These are phyloP conservation scores for Euschistus heros DNA, from an alignment of 1,140 invertebrate genomes.

Conservation along the genomic window DNA sequence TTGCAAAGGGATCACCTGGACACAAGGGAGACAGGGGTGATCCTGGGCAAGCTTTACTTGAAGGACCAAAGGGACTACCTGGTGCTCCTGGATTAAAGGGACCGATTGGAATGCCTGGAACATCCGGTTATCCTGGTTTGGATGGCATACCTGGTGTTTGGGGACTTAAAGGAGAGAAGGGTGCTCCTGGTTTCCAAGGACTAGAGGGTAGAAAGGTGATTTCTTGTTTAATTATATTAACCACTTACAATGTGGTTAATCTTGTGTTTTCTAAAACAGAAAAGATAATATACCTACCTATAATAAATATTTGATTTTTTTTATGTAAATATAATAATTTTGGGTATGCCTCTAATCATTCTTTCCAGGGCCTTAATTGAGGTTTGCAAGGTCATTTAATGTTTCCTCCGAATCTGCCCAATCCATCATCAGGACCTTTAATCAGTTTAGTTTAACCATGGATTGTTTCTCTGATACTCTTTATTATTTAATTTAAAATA, in stretches of 20 bases:
- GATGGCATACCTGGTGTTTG: constrained; percentile 48
- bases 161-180: constrained; percentile 47
- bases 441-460: too few relatives aligned
- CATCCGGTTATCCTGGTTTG: constrained; percentile 26
- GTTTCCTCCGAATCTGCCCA: too few relatives aligned
- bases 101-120: constrained; percentile 22
- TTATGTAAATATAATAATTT: too few relatives aligned
- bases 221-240: not conserved
- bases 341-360: too few relatives aligned
- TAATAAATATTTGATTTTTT: too few relatives aligned
- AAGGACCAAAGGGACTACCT: not conserved
- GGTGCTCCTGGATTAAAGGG: constrained; percentile 21
- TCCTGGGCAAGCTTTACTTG: not conserved
- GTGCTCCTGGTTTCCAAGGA: constrained; percentile 44
- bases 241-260: too few relatives aligned
- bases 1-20: not conserved
- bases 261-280: too few relatives aligned
- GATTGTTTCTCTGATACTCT: too few relatives aligned
- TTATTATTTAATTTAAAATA: too few relatives aligned
- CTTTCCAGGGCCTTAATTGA: too few relatives aligned
- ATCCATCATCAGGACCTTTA: too few relatives aligned
- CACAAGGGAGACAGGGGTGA: constrained; percentile 13
- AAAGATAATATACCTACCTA: not conserved
- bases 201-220: constrained; percentile 37
- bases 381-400: too few relatives aligned